These are phyloP conservation scores for Rissa tridactyla DNA, from an alignment of 2,113 vertebrate species.

Conservation along the genomic window DNA sequence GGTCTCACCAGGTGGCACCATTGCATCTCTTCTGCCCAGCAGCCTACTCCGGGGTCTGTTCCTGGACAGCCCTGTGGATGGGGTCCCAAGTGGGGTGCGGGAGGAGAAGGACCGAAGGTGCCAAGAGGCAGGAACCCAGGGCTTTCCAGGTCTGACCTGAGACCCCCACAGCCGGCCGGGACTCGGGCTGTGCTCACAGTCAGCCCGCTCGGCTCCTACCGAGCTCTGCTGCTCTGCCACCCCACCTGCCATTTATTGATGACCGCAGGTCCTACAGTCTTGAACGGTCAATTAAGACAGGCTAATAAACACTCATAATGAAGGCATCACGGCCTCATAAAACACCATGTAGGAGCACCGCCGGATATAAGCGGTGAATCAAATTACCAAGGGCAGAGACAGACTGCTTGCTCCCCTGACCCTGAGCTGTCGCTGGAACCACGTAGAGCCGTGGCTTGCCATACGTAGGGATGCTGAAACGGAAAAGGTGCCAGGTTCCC, in stretches of 20 bases:
- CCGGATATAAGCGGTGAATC: background rate
- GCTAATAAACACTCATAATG: background rate
- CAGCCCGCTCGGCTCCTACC: fast-evolving
- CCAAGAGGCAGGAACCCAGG: background rate
- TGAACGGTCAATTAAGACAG: background rate
- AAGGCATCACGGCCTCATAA: background rate
- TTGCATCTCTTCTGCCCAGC: background rate
- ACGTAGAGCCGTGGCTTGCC: background rate
- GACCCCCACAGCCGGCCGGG: background rate
- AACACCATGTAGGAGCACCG: background rate
- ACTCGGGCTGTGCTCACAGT: background rate
- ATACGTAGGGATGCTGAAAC: fast-evolving
- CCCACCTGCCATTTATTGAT: background rate
- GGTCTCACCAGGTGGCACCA: background rate
- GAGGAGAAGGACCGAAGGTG: background rate
- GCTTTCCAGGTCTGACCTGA: background rate
- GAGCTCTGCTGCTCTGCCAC: background rate
- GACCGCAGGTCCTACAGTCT: background rate
- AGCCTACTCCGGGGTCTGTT: background rate
- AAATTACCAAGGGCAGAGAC: background rate
- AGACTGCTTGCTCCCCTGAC: background rate
- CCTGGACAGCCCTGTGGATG: fast-evolving
- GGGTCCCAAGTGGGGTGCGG: background rate
- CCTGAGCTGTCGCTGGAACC: fast-evolving
- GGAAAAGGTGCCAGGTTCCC: background rate